A percentile compares a stretch with the other conserved stretches of the same genome.
Conservation (phyloP, 2,888 invertebrate genomes). For the Labia minor region DNA sequence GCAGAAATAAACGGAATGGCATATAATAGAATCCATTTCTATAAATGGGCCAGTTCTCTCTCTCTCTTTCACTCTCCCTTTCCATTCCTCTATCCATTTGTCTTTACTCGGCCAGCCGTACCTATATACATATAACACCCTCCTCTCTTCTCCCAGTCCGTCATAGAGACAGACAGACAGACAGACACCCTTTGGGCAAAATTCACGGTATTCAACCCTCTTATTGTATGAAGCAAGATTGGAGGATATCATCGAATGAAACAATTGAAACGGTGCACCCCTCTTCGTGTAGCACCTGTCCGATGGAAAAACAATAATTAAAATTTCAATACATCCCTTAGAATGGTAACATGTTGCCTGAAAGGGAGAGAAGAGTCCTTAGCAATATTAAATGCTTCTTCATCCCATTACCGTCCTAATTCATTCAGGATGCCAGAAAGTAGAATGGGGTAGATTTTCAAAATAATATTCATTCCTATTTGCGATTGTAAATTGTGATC, state of each 20-base stretch:
- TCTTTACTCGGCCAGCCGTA: slow-evolving; percentile 5
- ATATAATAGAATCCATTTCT: slow-evolving; percentile 8
- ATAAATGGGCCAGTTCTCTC: background rate
- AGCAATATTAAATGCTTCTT: background rate
- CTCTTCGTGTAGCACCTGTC: background rate
- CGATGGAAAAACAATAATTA: background rate
- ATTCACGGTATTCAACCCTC: background rate
- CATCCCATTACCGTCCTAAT: too few species aligned
- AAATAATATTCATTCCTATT: too few species aligned
- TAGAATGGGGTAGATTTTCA: too few species aligned
- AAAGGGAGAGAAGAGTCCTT: background rate
- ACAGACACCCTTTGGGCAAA: background rate
- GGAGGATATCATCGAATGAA: background rate
- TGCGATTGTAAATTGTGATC: too few species aligned
- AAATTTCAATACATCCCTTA: background rate
- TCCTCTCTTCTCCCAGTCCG: too few species aligned
- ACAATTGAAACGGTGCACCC: background rate
- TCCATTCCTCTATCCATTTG: background rate
- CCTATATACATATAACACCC: background rate
- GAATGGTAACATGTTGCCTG: background rate
- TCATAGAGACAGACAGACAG: background rate
- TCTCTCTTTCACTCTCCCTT: too few species aligned
- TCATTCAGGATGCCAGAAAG: too few species aligned
- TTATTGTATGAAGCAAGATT: background rate
- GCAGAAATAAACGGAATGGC: slow-evolving; percentile 2